A percentile compares a stretch with the other conserved stretches of the same genome.
These are phyloP conservation scores for Oncorhynchus nerka DNA, from an alignment of 2,113 vertebrate species.

Conservation along the genomic window DNA sequence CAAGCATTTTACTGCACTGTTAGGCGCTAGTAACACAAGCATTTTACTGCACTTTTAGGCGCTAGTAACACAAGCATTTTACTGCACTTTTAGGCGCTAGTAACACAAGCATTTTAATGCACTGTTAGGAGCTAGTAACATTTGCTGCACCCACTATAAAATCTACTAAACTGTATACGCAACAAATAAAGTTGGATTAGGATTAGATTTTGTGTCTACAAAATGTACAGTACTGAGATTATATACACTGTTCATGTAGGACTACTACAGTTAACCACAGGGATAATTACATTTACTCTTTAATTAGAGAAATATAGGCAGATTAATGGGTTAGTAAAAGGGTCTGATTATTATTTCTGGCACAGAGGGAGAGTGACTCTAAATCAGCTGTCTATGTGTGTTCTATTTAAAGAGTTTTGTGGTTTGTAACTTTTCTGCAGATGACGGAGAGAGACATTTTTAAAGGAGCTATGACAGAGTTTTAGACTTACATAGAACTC, in stretches of 20 bases:
- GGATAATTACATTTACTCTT: conserved; percentile 10
- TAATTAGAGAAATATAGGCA: conserved; percentile 22
- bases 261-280: neutral
- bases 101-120: no score
- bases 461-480: neutral
- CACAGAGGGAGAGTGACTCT: conserved; percentile 1
- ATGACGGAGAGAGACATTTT: conserved; percentile 20
- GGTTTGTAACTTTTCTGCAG: conserved; percentile 39
- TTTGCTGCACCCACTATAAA: no score
- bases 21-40: no score
- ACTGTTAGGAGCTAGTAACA: no score
- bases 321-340: no score
- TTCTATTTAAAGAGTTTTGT: conserved; percentile 32
- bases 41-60: no score
- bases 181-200: no score
- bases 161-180: no score
- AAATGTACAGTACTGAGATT: neutral
- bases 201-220: neutral
- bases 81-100: no score
- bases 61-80: no score
- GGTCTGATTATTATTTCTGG: conserved; percentile 18
- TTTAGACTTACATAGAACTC: conserved; percentile 3
- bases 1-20: no score
- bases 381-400: conserved; percentile 9
- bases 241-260: conserved; percentile 25